These are phyloP conservation scores for Oxyruncus cristatus DNA, from an alignment of 2,113 vertebrate species.

Conservation along the genomic window DNA sequence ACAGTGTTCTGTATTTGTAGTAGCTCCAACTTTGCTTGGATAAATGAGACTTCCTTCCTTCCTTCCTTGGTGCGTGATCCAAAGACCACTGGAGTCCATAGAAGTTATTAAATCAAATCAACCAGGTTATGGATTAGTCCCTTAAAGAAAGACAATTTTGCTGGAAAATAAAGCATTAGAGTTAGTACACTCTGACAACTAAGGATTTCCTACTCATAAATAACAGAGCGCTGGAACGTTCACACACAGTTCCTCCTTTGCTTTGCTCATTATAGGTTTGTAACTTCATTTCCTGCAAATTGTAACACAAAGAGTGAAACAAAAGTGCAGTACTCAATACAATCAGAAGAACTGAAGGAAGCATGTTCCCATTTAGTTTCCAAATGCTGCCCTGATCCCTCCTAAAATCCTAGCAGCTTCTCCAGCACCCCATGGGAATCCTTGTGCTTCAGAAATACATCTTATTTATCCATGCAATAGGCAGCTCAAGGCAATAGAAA, in stretches of 20 bases:
- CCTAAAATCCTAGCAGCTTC: constrained; percentile 13
- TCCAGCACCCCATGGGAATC: neutral
- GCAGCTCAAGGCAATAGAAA: constrained; percentile 42
- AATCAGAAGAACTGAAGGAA: neutral
- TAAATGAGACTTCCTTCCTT: neutral
- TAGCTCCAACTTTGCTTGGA: neutral
- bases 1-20: neutral
- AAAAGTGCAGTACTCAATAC: neutral
- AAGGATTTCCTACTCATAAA: neutral
- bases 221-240: neutral
- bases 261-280: neutral
- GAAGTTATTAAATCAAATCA: neutral
- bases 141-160: neutral
- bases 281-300: neutral
- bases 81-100: neutral
- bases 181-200: neutral
- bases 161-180: neutral
- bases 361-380: neutral
- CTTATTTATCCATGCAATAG: constrained; percentile 21
- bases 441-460: constrained; percentile 24
- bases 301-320: neutral
- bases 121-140: neutral
- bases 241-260: neutral
- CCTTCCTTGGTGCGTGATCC: neutral
- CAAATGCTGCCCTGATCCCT: neutral